A percentile compares a stretch with the other conserved stretches of the same genome.
Evolutionary conservation across 2,888 invertebrate genomes (phyloP).

Genomic region (Megastigmus dorsalis): DNA sequence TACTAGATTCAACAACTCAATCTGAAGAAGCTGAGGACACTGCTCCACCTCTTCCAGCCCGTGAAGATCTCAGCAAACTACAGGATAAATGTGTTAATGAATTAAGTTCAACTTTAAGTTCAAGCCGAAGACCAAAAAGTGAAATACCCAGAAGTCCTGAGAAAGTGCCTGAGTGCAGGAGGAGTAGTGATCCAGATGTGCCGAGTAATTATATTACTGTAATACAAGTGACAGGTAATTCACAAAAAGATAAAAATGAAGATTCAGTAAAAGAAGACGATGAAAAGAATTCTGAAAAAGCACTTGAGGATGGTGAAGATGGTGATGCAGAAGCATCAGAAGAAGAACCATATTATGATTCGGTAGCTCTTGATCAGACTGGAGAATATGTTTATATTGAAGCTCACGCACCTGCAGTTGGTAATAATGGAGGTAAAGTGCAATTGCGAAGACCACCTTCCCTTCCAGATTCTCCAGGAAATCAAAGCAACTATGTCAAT

Average conservation of each 20-base stretch:
- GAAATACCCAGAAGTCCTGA: constrained; percentile 71
- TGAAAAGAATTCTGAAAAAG: constrained; percentile 73
- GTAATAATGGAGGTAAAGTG: constrained; percentile 66
- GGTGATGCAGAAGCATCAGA: constrained; percentile 72
- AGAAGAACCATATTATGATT: constrained; percentile 77
- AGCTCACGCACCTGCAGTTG: constrained; percentile 76
- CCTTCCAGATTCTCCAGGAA: constrained; percentile 85
- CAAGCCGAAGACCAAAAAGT: constrained; percentile 70
- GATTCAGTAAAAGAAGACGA: constrained; percentile 77
- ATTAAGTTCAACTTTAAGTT: constrained; percentile 69
- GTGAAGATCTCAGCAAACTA: constrained; percentile 71
- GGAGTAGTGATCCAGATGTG: constrained; percentile 75
- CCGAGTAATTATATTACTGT: constrained; percentile 87
- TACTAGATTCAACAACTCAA: constrained; percentile 56
- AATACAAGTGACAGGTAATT: constrained; percentile 88
- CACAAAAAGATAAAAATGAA: constrained; percentile 70
- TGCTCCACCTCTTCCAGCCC: constrained; percentile 71
- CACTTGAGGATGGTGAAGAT: constrained; percentile 70
- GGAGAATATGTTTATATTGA: constrained; percentile 87
- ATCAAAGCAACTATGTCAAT: constrained; percentile 91
- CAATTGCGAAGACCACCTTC: constrained; percentile 74
- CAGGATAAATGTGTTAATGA: constrained; percentile 75
- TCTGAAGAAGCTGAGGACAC: constrained; percentile 61
- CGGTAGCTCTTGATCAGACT: constrained; percentile 75
- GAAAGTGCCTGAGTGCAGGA: constrained; percentile 69